Base-by-base conservation (phyloP, 2,113 vertebrate species). In the Motacilla alba region DNA sequence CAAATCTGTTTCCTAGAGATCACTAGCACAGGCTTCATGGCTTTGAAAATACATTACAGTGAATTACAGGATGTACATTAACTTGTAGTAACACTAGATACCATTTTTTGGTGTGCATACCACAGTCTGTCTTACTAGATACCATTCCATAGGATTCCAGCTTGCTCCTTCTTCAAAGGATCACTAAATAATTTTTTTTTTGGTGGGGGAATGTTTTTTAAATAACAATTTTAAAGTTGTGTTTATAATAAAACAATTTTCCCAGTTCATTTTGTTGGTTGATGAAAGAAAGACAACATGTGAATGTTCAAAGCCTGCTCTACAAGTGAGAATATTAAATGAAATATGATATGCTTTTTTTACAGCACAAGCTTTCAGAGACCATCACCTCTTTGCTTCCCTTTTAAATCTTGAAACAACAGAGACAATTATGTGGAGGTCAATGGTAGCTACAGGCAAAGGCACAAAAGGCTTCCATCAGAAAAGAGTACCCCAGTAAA, bases 371-470 rank as follows among this genome's bases (percentile, higher is more conserved):
- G 62, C 47, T 84, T 72, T 91, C 35, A 92, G 83, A 94, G 43
- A 73, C 50, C 20, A 47, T 56, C 78, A 79, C n/a, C 66, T 79
- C 85, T 94, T 88, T 56, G 28, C 44, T 79, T 90, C 68, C 49
- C 67, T 95, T 93, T 96, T 68, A 91, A 44, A 87, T 64, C 78
- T 76, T 79, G 67, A 76, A 93, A 91, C 62, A 79, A 85, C n/a
- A 82, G 55, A 37, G 74, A 76, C 49, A 93, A 79, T 79, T 96
- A 79, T 44, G 80, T 39, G 74, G 82, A 95, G 70, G 88, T 90
- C 82, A 95, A 43, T 0, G 1, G 78, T 75, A 90, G 90, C 94
- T 94, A 94, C 56, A 89, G 90, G 92, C 84, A 96, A 95, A 95
- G 85, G 76, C 50, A 86, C 53, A 85, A 88, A 91, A 94, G 41